Base-by-base conservation (phyloP, 2,888 invertebrate species). In the Nephrocerus scutellatus region DNA sequence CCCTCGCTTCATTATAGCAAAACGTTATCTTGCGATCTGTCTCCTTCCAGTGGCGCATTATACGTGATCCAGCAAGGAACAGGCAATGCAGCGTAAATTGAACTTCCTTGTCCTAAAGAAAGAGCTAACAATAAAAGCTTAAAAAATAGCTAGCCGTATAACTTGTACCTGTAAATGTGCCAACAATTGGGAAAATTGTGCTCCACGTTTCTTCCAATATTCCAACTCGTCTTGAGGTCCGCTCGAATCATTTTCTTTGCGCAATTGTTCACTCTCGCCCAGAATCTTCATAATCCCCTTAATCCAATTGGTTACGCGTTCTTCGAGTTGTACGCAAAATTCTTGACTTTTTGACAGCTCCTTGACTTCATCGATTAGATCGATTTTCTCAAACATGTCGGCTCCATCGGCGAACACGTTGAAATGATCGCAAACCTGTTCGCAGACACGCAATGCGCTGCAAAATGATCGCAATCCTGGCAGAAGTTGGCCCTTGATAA, bases 201-300 rank as follows among this genome's bases (percentile, higher is more conserved):
- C 91, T 24, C 90, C 89, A 21, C 95, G 74, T 55, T 87, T 85
- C 69, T 95, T 95, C 95, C 95, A 96, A 66, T 95, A 95, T 55
- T 90, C 89, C 24, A 96, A 72, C 62, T 96, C 96, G 57, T 95
- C 92, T 59, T 92, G 88, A 0, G 95, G 95, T 0, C 93, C 92
- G 36, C 84, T 85, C 4, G 84, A 83, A 63, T 95, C 92, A 43
- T 89, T 89, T 63, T 95, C 95, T 25, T 87, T 79, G 36, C 93
- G 74, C 46, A 95, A 74, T 61, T 93, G 91, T 59, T 91, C 91
- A 57, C 91, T 91, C 62, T 93, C 92, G 41, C 88, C 84, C 36
- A 93, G 72, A 42, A 87, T 80, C 68, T 88, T 86, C 63, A 84
- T 80, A 16, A 89, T 77, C 53, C 75, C 79, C 55, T 85, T 85